Percentiles rank a stretch among this genome's conserved stretches.
These are phyloP conservation scores for Sorex fumeus DNA, from an alignment of 2,113 vertebrate genomes.

Conservation along the genomic window DNA sequence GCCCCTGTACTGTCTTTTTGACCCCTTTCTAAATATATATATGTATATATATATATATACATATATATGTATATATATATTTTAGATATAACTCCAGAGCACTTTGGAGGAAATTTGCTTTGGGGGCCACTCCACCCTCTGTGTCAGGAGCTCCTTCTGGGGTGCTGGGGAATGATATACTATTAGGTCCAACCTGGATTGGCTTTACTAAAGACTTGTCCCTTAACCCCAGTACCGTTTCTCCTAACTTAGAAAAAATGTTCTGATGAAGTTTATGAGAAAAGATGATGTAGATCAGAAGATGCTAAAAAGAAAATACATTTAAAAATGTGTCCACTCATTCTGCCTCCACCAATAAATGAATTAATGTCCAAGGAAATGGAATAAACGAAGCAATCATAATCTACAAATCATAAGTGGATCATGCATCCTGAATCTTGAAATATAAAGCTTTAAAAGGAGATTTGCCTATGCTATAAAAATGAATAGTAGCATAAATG, in stretches of 20 bases:
- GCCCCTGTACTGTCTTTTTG: too few species aligned
- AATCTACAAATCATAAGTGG: background rate
- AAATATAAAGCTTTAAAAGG: conserved; percentile 46
- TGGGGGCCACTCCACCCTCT: too few species aligned
- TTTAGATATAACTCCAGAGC: too few species aligned
- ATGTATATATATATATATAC: too few species aligned
- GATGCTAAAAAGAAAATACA: conserved; percentile 30
- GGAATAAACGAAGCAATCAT: conserved; percentile 40
- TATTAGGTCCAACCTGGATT: too few species aligned
- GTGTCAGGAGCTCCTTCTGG: too few species aligned
- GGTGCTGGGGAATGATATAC: too few species aligned
- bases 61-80: too few species aligned
- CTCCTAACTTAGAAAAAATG: background rate
- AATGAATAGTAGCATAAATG: conserved; percentile 54
- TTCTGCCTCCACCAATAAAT: conserved; percentile 38
- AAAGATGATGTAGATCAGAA: conserved; percentile 35
- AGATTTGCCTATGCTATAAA: conserved; percentile 1
- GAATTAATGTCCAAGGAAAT: background rate
- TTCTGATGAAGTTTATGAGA: conserved; percentile 4
- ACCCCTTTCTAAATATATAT: too few species aligned
- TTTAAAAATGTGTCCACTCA: background rate
- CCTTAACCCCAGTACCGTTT: too few species aligned
- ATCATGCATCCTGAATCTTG: conserved; percentile 43
- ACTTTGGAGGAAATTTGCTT: too few species aligned
- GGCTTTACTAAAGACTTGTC: too few species aligned